Evolutionary conservation across 2,113 vertebrate genomes (phyloP).

Genomic region (Catharus bicknelli): DNA sequence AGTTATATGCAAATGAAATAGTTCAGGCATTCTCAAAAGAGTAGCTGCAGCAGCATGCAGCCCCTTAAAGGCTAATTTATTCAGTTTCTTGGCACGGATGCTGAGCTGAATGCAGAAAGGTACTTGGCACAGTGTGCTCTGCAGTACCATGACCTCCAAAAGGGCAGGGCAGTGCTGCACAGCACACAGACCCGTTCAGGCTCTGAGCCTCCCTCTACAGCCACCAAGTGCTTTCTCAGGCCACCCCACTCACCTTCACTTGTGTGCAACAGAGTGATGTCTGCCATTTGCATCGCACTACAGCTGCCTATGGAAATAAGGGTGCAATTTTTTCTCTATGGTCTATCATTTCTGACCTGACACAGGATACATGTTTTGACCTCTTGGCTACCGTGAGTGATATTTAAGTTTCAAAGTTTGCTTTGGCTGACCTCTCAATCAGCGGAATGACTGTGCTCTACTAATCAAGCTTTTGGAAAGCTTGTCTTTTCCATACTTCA

Average conservation of each 20-base stretch:
- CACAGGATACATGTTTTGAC: fast-evolving
- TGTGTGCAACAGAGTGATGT: neutral
- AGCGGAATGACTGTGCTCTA: neutral
- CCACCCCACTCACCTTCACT: neutral
- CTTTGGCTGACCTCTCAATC: neutral
- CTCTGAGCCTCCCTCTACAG: fast-evolving
- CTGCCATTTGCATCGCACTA: neutral
- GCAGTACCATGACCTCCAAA: neutral
- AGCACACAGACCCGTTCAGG: neutral
- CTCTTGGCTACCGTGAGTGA: neutral
- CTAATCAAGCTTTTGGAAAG: neutral
- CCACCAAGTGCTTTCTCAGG: neutral
- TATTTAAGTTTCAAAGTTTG: neutral
- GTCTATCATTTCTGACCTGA: neutral
- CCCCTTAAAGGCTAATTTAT: neutral
- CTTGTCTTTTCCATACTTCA: neutral
- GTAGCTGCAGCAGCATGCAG: neutral
- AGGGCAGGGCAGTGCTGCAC: fast-evolving
- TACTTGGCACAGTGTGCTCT: neutral
- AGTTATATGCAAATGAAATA: neutral
- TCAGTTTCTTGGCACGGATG: fast-evolving
- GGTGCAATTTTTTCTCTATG: neutral
- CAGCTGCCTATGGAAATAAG: neutral
- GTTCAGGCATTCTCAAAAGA: neutral
- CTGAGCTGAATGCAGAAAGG: neutral